Evolutionary conservation across 1,140 invertebrate genomes (phyloP).

Genomic region (Plectus sambesii): DNA sequence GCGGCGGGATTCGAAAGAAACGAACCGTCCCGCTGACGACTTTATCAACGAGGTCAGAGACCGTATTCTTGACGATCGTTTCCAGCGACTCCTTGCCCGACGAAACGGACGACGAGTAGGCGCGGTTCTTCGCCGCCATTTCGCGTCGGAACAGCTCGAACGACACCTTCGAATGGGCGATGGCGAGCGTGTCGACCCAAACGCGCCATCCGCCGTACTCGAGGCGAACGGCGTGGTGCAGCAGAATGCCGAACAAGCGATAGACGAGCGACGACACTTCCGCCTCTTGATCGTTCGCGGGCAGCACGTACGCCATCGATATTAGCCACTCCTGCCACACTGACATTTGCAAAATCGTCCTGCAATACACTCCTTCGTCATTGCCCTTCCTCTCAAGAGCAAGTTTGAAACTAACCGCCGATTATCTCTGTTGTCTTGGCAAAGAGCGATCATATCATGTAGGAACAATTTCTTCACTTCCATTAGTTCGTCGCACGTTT

Average conservation of each 20-base stretch:
- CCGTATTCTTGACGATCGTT: too few species aligned
- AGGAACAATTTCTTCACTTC: conserved; percentile 86
- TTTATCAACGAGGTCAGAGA: too few species aligned
- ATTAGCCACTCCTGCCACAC: conserved; percentile 99
- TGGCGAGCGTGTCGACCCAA: conserved; percentile 97
- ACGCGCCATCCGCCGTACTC: conserved; percentile 99
- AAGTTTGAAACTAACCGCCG: conserved; percentile 50
- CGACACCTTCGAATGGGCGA: conserved; percentile 99
- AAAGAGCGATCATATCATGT: conserved; percentile 88
- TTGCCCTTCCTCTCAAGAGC: neutral
- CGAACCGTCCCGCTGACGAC: too few species aligned
- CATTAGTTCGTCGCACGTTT: conserved; percentile 73
- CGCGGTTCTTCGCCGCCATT: too few species aligned
- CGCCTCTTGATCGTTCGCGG: conserved; percentile 82
- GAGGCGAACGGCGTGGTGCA: conserved; percentile 97
- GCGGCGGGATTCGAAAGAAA: too few species aligned
- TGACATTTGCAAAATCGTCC: conserved; percentile 96
- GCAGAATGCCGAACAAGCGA: conserved; percentile 83
- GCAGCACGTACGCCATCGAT: conserved; percentile 93
- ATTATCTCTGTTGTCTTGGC: conserved; percentile 94
- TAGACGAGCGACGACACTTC: conserved; percentile 97
- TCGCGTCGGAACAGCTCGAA: too few species aligned
- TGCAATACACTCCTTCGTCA: conserved; percentile 28
- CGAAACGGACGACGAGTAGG: too few species aligned
- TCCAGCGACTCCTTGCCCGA: too few species aligned